Evolutionary conservation across 2,113 vertebrate genomes (phyloP), one percentile per base, ranked within the genome.

Genomic region (Apteryx mantelli): DNA sequence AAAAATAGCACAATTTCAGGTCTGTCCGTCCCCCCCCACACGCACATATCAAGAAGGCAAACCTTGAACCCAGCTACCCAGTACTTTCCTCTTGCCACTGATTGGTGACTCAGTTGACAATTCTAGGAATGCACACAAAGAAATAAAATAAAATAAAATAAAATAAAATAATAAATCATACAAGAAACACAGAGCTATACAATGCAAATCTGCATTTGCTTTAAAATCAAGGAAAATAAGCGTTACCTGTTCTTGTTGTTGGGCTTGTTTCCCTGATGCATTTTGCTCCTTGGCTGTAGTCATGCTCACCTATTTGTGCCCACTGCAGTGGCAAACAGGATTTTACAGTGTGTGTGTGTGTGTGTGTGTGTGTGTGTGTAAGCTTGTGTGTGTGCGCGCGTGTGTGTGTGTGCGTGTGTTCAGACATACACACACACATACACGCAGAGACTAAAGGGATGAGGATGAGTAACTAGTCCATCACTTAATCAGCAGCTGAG

Each of bases 211-310:
- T 70, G 34, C 30, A 94, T 83, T 69, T 93, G 46, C 71, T 88
- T 75, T 74, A 46, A 96, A 96, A 92, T 91, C 24, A 75, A 96
- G 93, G 91, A 96, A 98, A 97, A 96, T 55, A 93, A 93, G 70
- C 97, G 77, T 97, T 99, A 99, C 99, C 99, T 99, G 99, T 12
- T 99, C 99, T 82, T 99, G 99, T 96, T 99, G 99, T 16, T 99
- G 99, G 97, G 96, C 98, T 89, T 99, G 88, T 98, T 99, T 99
- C 94, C 98, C 97, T 92, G 99, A 97, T 84, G 98, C 98, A 87
- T 96, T 98, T 91, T 98, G 96, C 91, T 99, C 99, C 98, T 99
- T 99, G 93, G 99, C 98, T 60, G 99, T 99, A 96, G 99, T 99
- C 99, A 99, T 99, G 98, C 92, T 98, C 96, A 96, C 96, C 97